Percentiles rank a stretch among this genome's conserved stretches.
Evolutionary conservation across 2,797 vertebrate genomes (phyloP).

Genomic region (Brachyalestes nurse): DNA sequence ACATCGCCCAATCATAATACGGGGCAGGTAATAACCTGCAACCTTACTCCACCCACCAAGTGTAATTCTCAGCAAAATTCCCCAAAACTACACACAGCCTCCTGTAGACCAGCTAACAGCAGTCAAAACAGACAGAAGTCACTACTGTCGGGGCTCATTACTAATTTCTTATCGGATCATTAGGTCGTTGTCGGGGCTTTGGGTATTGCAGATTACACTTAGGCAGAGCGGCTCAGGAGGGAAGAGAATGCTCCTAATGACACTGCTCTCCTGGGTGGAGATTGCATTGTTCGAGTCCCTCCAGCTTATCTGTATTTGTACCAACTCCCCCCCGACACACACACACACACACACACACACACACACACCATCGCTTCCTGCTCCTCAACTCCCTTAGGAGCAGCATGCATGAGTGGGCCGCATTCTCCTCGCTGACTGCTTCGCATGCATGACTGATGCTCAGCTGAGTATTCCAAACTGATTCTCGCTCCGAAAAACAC

Average conservation of each 20-base stretch:
- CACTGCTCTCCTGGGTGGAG: conserved; percentile 60
- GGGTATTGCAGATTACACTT: conserved; percentile 58
- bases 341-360: not conserved
- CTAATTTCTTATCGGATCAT: conserved; percentile 59
- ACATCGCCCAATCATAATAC: no score
- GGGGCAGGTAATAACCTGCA: no score
- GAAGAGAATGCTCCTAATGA: conserved; percentile 57
- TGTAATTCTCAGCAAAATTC: conserved; percentile 20
- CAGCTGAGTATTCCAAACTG: conserved; percentile 77
- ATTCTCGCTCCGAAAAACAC: conserved; percentile 63
- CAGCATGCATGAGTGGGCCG: conserved; percentile 71
- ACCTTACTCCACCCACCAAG: not conserved
- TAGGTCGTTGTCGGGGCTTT: conserved; percentile 54
- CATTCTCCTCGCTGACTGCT: conserved; percentile 77
- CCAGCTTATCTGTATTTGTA: conserved; percentile 48
- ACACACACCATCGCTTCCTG: conserved; percentile 33
- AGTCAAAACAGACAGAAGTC: conserved; percentile 40
- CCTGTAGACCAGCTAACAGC: conserved; percentile 24
- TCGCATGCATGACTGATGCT: conserved; percentile 79
- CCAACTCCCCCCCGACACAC: conserved; percentile 26
- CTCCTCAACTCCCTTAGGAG: conserved; percentile 56
- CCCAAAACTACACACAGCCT: not conserved
- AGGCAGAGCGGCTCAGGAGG: conserved; percentile 52
- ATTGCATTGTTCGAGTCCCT: conserved; percentile 63
- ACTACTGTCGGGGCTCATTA: conserved; percentile 48